Evolutionary conservation across 2,797 vertebrate genomes (phyloP), one percentile per base, ranked within the genome.

Genomic region (Echiichthys vipera): DNA sequence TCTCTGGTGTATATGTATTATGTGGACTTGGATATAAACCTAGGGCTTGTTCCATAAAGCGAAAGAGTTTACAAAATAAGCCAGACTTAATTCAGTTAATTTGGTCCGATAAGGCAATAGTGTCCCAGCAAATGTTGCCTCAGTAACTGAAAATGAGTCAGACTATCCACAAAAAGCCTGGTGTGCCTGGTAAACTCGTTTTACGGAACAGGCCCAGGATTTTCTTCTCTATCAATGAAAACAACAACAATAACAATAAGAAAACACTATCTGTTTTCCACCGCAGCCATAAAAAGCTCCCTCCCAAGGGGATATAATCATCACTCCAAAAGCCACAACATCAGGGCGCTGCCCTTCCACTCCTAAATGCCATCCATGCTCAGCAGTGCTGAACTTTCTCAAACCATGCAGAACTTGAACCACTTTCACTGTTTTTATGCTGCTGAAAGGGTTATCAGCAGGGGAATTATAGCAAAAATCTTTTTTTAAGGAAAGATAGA

Each of bases 361-460:
- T 85, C 67, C 58, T 59, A 81, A 92, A 93, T 88, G 90, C 76
- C 91, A 90, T 88, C 90, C 83, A 78, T 49, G 80, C 78, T 88
- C 89, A 87, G 83, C 61, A 63, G 88, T 65, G 87, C 91, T 85
- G 90, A 92, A 93, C 91, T 88, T 81, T 80, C 80, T 82, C 82
- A 87, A 92, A 66, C 87, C 90, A 90, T 84, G 87, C 90, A 92
- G 91, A 94, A 94, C 87, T 59, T 53, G 18, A 85, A 83, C 65
- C 84, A 63, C 77, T 90, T 84, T 88, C 72, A 54, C 69, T 85
- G 65, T 78, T 68, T 85, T 74, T 75, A 77, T 81, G 63, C 81
- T 29, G 70, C 65, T 47, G 85, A 86, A 84, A 81, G 67, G 76
- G 51, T 80, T 72, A 83, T 80, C 76, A 82, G 74, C 79, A 10